phyloP scores from a whole-genome alignment of 23 tunicate genomes.

The Diplosoma virens region DNA sequence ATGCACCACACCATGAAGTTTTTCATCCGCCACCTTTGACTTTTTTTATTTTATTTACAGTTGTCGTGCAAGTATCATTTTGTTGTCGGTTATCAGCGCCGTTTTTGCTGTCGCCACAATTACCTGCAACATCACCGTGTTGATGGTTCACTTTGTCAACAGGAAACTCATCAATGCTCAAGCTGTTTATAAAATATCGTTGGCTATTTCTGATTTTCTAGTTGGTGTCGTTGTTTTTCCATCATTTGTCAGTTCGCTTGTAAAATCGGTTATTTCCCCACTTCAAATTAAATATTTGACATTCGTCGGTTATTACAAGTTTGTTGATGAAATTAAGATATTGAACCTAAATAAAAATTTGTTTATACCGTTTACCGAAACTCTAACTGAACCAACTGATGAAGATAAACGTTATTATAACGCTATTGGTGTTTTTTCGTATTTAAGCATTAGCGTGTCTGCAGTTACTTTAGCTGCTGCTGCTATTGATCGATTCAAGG shows the following conservation, averaged over 20 bases:
- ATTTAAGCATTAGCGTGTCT: conserved; percentile 25
- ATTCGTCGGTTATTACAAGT: conserved; percentile 11
- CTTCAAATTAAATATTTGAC: conserved; percentile 27
- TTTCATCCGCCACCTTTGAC: too few species aligned
- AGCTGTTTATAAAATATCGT: conserved; percentile 45
- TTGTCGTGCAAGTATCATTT: conserved; percentile 45
- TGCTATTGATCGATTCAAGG: conserved; percentile 35
- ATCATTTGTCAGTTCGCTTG: conserved; percentile 41
- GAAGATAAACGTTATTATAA: too few species aligned
- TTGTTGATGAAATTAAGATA: conserved; percentile 1
- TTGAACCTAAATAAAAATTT: conserved; percentile 11
- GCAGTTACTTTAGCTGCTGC: conserved; percentile 36
- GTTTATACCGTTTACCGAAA: too few species aligned
- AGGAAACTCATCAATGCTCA: conserved; percentile 43
- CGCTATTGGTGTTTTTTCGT: conserved; percentile 39
- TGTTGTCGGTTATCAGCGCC: conserved; percentile 12
- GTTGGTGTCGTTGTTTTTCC: conserved; percentile 63
- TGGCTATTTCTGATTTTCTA: conserved; percentile 53
- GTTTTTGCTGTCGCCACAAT: conserved; percentile 42
- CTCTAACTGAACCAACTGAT: too few species aligned
- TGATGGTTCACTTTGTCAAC: conserved; percentile 30
- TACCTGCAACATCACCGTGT: conserved; percentile 43
- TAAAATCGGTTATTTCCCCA: not conserved
- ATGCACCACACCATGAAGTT: too few species aligned
- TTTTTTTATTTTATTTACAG: conserved; percentile 46